Evolutionary conservation across 2,113 vertebrate species (phyloP).

Genomic region (Mixornis gularis): DNA sequence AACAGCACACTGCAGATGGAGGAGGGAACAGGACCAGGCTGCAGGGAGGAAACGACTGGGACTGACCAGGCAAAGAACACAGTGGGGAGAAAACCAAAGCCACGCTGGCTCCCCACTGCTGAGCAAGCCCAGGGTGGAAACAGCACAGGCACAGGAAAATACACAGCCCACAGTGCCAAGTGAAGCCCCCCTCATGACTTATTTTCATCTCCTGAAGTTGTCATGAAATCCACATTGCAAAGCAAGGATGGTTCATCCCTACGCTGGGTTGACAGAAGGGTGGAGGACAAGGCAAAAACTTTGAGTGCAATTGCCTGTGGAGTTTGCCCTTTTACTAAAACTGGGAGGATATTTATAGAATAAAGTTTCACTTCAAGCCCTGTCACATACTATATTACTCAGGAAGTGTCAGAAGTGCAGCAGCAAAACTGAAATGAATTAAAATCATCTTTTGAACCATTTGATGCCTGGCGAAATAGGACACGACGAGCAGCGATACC

Average conservation of each 20-base stretch:
- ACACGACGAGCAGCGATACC: not conserved
- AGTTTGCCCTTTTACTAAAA: conserved; percentile 17
- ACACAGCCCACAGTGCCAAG: fast-evolving
- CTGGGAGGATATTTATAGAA: conserved; percentile 21
- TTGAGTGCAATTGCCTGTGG: not conserved
- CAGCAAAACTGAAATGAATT: conserved; percentile 6
- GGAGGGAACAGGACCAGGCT: not conserved
- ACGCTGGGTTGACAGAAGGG: not conserved
- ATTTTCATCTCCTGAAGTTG: not conserved
- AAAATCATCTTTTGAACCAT: conserved; percentile 1
- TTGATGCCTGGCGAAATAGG: not conserved
- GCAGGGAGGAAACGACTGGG: not conserved
- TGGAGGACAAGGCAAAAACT: not conserved
- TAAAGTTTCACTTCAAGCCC: conserved; percentile 29
- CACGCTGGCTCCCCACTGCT: not conserved
- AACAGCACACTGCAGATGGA: not conserved
- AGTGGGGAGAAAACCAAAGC: not conserved
- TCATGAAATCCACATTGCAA: not conserved
- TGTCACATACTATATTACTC: conserved; percentile 13
- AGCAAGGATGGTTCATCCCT: not conserved
- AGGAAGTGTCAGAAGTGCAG: not conserved
- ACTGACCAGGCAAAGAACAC: not conserved
- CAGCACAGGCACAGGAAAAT: not conserved
- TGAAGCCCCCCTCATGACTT: not conserved
- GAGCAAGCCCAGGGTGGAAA: not conserved